Percentiles rank a stretch among this genome's conserved stretches.
Evolutionary conservation across 2,797 vertebrate genomes (phyloP).

Genomic region (Okamejei kenojei): DNA sequence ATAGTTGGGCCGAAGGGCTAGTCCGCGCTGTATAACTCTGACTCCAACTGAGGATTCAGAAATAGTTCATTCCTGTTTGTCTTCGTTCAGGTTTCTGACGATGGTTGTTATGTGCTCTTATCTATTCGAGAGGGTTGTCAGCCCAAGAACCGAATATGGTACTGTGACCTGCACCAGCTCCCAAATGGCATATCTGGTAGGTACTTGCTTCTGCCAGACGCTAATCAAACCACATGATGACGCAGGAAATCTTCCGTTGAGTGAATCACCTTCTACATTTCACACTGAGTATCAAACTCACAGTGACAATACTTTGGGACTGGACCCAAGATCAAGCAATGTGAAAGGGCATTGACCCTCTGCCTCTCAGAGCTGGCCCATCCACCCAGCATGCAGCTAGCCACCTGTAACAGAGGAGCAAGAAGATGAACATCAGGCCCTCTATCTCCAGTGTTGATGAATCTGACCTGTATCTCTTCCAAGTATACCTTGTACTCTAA

Average conservation of each 20-base stretch:
- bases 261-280: background rate
- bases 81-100: slow-evolving; percentile 56
- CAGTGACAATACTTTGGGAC: background rate
- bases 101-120: slow-evolving; percentile 58
- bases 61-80: background rate
- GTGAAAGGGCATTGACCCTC: background rate
- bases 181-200: slow-evolving; percentile 58
- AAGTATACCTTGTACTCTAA: background rate
- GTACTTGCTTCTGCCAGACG: background rate
- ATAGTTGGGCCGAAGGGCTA: too few species aligned
- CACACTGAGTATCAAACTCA: background rate
- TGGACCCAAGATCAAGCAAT: background rate
- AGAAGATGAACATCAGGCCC: background rate
- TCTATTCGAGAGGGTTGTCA: slow-evolving; percentile 63
- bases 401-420: background rate
- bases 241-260: background rate
- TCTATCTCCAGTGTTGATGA: background rate
- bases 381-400: background rate
- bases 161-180: slow-evolving; percentile 62
- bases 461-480: background rate
- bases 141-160: slow-evolving; percentile 67
- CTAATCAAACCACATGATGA: background rate
- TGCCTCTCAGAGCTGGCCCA: too few species aligned
- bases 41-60: too few species aligned
- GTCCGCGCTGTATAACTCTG: too few species aligned